Conservation (phyloP, 2,113 vertebrate species). For the Megaleporinus macrocephalus region DNA sequence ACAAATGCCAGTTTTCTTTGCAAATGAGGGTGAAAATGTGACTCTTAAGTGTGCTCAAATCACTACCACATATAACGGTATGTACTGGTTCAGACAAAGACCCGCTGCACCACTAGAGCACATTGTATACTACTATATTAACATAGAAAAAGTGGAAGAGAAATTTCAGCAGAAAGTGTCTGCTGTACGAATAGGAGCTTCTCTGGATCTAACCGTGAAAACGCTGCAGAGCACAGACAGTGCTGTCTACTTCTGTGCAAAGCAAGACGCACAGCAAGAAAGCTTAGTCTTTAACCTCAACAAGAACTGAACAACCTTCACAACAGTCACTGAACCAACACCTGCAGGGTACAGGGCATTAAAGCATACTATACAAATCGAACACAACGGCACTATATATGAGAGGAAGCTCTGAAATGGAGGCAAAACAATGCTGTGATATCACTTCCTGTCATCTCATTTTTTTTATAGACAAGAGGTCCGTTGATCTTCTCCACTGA, state of each 20-base stretch:
- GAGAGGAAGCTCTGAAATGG: neutral
- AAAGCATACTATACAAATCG: neutral
- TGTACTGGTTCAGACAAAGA: slow-evolving; percentile 59
- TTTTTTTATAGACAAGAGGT: neutral
- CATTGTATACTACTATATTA: slow-evolving; percentile 35
- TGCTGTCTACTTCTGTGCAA: slow-evolving; percentile 55
- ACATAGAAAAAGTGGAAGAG: neutral
- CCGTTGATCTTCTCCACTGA: neutral
- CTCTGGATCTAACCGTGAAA: slow-evolving; percentile 10
- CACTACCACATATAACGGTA: slow-evolving; percentile 43
- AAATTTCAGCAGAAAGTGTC: slow-evolving; percentile 34
- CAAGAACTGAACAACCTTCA: slow-evolving; percentile 37
- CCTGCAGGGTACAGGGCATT: neutral
- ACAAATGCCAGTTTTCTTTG: slow-evolving; percentile 45
- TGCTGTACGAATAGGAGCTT: slow-evolving; percentile 2
- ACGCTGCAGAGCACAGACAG: slow-evolving; percentile 42
- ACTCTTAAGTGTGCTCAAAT: slow-evolving; percentile 55
- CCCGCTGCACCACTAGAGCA: slow-evolving; percentile 17
- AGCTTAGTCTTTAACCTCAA: slow-evolving; percentile 3
- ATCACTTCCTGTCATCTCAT: slow-evolving; percentile 17
- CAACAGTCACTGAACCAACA: slow-evolving; percentile 9
- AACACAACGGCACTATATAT: neutral
- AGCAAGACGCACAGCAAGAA: slow-evolving; percentile 54
- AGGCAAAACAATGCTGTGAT: neutral
- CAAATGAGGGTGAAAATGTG: slow-evolving; percentile 39